These are phyloP conservation scores for Netelia virgata DNA, from an alignment of 2,888 invertebrate species.

Conservation along the genomic window DNA sequence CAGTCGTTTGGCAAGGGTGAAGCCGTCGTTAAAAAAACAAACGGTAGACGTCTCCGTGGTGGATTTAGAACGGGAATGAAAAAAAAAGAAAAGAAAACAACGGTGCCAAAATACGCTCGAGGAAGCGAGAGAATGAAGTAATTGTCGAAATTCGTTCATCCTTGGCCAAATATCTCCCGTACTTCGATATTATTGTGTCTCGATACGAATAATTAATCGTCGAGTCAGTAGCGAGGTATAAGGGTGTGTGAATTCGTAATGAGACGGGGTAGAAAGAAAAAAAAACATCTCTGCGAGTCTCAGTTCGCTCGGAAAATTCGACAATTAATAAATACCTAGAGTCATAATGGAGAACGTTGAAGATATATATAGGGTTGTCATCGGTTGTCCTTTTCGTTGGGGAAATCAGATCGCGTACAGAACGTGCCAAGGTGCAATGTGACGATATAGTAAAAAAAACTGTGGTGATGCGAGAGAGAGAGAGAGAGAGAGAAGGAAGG, in stretches of 20 bases:
- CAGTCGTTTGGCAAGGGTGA: conserved; percentile 72
- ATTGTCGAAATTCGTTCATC: conserved; percentile 21
- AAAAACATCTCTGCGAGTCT: conserved; percentile 43
- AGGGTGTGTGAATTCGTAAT: conserved; percentile 12
- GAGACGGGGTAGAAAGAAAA: conserved; percentile 35
- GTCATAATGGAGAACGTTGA: conserved; percentile 50
- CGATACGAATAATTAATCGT: conserved; percentile 68
- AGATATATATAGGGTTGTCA: conserved; percentile 25
- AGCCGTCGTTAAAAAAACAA: conserved; percentile 71
- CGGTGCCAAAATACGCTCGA: neutral
- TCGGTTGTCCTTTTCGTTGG: conserved; percentile 38
- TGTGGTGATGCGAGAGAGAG: neutral
- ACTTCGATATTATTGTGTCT: neutral
- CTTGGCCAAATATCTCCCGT: neutral
- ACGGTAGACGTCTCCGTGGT: neutral
- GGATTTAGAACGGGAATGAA: neutral
- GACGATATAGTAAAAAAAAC: neutral
- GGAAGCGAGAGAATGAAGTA: conserved; percentile 4
- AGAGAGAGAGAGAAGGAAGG: conserved; percentile 14
- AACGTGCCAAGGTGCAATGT: conserved; percentile 47
- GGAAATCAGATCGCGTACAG: conserved; percentile 37
- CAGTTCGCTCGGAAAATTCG: conserved; percentile 78
- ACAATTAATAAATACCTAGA: conserved; percentile 81
- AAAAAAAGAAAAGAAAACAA: too few species aligned
- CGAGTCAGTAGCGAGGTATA: conserved; percentile 2